These are phyloP conservation scores for Otus scops DNA, from an alignment of 2,797 vertebrate genomes.

Conservation along the genomic window DNA sequence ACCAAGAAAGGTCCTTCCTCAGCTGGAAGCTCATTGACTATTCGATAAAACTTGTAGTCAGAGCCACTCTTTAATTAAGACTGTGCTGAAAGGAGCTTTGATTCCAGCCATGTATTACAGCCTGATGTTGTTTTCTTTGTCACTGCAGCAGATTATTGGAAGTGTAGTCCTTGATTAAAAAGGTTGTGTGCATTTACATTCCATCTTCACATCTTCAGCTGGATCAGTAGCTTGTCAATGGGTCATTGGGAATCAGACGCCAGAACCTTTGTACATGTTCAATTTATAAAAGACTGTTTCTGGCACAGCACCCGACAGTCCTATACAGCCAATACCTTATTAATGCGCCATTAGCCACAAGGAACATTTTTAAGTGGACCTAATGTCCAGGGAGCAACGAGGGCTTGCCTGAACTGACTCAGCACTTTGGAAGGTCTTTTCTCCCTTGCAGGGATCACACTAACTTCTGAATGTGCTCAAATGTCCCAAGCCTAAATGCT, in stretches of 20 bases:
- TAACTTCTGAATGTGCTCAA: background rate
- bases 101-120: constrained; percentile 24
- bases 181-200: constrained; percentile 34
- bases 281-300: background rate
- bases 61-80: constrained; percentile 54
- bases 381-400: background rate
- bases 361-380: background rate
- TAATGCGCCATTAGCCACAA: background rate
- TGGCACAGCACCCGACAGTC: background rate
- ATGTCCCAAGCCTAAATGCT: background rate
- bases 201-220: background rate
- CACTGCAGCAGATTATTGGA: constrained; percentile 9
- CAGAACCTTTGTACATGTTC: constrained; percentile 22
- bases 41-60: background rate
- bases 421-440: constrained; percentile 29
- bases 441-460: background rate
- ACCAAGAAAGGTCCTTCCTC: background rate
- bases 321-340: background rate
- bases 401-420: constrained; percentile 26
- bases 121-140: constrained; percentile 18
- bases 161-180: constrained; percentile 51
- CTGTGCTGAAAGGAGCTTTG: constrained; percentile 17
- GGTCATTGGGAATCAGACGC: constrained; percentile 14
- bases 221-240: constrained; percentile 31
- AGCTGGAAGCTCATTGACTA: constrained; percentile 15